These are phyloP conservation scores for Aphidius ervi DNA, from an alignment of 1,140 invertebrate species.

Conservation along the genomic window DNA sequence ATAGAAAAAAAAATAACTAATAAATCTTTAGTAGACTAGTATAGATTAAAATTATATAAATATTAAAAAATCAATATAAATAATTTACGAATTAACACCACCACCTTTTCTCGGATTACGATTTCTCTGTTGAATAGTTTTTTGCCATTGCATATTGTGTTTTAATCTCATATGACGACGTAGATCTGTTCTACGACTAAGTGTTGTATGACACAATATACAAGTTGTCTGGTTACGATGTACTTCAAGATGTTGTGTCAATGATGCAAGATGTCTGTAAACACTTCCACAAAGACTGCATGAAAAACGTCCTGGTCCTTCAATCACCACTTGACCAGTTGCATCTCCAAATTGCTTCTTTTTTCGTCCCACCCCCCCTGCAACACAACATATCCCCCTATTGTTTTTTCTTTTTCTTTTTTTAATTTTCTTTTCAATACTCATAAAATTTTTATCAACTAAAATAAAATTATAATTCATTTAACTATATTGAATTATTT, in stretches of 20 bases:
- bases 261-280: constrained; percentile 53
- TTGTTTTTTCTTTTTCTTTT: constrained; percentile 9
- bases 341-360: constrained; percentile 52
- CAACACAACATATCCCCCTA: constrained; percentile 49
- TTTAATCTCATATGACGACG: constrained; percentile 54
- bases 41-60: no score
- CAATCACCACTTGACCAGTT: constrained; percentile 53
- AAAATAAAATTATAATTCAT: not conserved
- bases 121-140: constrained; percentile 47
- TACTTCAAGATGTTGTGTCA: constrained; percentile 56
- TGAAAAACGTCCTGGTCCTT: constrained; percentile 53
- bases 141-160: constrained; percentile 54
- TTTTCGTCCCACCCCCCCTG: constrained; percentile 54
- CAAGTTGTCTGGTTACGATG: constrained; percentile 56
- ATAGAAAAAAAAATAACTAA: no score
- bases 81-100: constrained; percentile 35
- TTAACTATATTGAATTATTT: no score
- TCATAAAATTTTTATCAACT: constrained; percentile 2
- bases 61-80: not conserved
- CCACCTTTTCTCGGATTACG: constrained; percentile 42
- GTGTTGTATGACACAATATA: constrained; percentile 54
- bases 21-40: no score
- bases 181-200: constrained; percentile 55
- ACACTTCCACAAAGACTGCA: constrained; percentile 55
- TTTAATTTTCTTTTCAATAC: constrained; percentile 1